Percentiles rank a stretch among this genome's conserved stretches.
Evolutionary conservation across 2,888 invertebrate genomes (phyloP).

Genomic region (Bruchidius siliquastri): DNA sequence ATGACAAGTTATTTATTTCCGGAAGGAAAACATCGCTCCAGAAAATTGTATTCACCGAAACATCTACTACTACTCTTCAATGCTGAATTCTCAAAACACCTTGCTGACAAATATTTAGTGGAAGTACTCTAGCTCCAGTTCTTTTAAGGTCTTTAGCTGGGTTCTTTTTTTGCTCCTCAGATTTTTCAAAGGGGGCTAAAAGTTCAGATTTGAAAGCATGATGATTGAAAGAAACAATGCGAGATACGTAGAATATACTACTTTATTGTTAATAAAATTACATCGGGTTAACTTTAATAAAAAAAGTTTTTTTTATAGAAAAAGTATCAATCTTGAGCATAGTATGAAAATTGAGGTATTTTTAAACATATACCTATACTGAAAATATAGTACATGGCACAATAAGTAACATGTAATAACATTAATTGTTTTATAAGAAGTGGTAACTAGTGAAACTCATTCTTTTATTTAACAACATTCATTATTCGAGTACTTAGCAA

Average conservation of each 20-base stretch:
- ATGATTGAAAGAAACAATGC: neutral
- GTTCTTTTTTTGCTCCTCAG: too few relatives aligned
- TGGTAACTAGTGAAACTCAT: slow-evolving; percentile 17
- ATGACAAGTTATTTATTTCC: too few relatives aligned
- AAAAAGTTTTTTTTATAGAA: slow-evolving; percentile 13
- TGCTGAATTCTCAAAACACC: too few relatives aligned
- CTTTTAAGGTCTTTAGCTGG: too few relatives aligned
- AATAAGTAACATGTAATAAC: slow-evolving; percentile 19
- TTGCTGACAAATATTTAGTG: too few relatives aligned
- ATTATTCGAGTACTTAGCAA: neutral
- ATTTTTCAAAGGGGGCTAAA: too few relatives aligned
- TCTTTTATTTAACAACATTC: neutral
- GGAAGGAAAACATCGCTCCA: too few relatives aligned
- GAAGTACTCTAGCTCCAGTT: too few relatives aligned
- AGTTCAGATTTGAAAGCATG: too few relatives aligned
- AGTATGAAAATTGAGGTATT: slow-evolving; percentile 25
- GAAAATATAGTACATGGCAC: slow-evolving; percentile 23
- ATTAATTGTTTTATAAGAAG: slow-evolving; percentile 19
- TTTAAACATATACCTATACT: slow-evolving; percentile 13
- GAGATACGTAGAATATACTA: neutral
- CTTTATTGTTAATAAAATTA: neutral
- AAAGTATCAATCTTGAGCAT: slow-evolving; percentile 24
- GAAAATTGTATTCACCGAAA: too few relatives aligned
- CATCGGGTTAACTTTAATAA: neutral
- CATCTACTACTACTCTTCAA: too few relatives aligned